A percentile compares a stretch with the other conserved stretches of the same genome.
Evolutionary conservation across 2,797 vertebrate species (phyloP).

Genomic region (Neostethus bicornis): DNA sequence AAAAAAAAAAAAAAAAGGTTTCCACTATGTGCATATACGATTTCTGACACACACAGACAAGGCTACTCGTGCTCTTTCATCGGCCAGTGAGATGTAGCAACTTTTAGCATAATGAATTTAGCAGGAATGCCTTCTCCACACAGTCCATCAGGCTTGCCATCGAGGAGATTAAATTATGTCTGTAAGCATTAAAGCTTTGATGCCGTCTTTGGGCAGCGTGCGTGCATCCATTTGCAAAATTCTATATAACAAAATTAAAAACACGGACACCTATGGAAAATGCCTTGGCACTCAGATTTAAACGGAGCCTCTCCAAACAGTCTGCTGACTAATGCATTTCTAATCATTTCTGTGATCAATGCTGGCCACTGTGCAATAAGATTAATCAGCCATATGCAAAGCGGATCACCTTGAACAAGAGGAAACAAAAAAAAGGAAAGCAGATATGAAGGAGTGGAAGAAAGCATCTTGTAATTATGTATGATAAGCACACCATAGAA

Average conservation of each 20-base stretch:
- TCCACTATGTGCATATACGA: conserved; percentile 14
- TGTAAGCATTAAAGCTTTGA: conserved; percentile 79
- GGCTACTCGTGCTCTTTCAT: conserved; percentile 51
- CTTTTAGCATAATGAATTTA: conserved; percentile 81
- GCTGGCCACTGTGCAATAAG: conserved; percentile 77
- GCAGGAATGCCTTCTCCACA: conserved; percentile 70
- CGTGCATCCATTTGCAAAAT: conserved; percentile 81
- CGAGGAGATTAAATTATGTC: conserved; percentile 80
- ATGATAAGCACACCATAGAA: conserved; percentile 59
- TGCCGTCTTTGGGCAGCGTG: conserved; percentile 74
- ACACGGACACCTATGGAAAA: conserved; percentile 79
- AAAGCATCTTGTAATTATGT: conserved; percentile 57
- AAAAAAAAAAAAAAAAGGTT: conserved; percentile 6
- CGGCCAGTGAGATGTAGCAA: conserved; percentile 74
- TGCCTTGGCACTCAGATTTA: conserved; percentile 75
- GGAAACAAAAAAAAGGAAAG: conserved; percentile 42
- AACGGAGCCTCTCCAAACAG: conserved; percentile 70
- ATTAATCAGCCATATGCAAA: conserved; percentile 81
- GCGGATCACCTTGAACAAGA: conserved; percentile 75
- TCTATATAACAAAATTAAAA: conserved; percentile 81
- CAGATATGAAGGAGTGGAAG: conserved; percentile 55
- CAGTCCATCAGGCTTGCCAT: conserved; percentile 78
- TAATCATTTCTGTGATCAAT: conserved; percentile 83
- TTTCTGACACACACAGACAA: conserved; percentile 36
- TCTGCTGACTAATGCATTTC: conserved; percentile 82